A percentile compares a stretch with the other conserved stretches of the same genome.
phyloP scores from a whole-genome alignment of 2,888 invertebrate species.

The Eristalinus aeneus region DNA sequence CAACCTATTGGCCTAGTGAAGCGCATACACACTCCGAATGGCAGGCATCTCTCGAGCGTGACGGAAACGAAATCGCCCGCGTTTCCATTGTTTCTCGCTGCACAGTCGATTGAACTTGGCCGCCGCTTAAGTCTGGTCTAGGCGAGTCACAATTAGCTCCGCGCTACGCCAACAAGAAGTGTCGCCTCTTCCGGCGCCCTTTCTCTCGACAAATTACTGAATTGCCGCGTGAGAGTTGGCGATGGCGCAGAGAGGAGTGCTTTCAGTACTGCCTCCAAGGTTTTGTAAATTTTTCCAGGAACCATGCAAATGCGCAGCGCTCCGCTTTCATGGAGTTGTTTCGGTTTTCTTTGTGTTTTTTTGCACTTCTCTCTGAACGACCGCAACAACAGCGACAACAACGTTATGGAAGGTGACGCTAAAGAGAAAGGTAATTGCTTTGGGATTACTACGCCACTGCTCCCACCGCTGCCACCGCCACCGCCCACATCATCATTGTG shows the following conservation, averaged over 20 bases:
- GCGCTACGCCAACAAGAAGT: neutral
- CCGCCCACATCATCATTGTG: neutral
- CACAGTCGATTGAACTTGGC: slow-evolving; percentile 52
- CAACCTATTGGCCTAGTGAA: neutral
- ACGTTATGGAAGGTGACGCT: neutral
- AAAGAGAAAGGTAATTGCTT: neutral
- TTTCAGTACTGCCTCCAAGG: neutral
- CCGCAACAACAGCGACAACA: neutral
- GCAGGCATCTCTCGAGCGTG: neutral
- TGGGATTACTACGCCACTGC: neutral
- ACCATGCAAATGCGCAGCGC: neutral
- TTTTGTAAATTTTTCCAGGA: neutral
- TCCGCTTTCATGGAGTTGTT: neutral
- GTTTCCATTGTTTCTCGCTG: slow-evolving; percentile 1
- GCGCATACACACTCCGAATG: neutral
- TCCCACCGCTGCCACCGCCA: neutral
- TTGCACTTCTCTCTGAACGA: neutral
- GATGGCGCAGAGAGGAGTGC: neutral
- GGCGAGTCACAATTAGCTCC: slow-evolving; percentile 45
- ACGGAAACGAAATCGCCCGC: neutral
- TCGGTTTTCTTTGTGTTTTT: neutral
- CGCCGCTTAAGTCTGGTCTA: slow-evolving; percentile 16
- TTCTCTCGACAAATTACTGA: neutral
- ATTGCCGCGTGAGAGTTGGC: neutral
- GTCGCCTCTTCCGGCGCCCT: neutral